Evolutionary conservation across 2,113 vertebrate species (phyloP), one percentile per base, ranked within the genome.

Genomic region (Eira barbara): DNA sequence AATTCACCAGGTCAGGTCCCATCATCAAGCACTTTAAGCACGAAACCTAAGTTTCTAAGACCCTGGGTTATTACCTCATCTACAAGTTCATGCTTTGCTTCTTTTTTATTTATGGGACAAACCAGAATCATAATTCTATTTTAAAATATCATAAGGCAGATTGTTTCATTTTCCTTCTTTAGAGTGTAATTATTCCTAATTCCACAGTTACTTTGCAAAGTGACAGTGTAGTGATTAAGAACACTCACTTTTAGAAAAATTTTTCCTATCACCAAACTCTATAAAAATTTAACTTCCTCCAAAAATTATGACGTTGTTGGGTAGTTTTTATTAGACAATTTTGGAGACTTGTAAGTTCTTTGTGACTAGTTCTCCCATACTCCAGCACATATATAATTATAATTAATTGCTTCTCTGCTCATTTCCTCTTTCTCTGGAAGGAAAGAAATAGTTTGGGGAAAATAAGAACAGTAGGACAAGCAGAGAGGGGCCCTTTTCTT

Each of bases 221-320:
- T 98, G 98, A 98, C 97, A 97, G 81, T 90, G 42, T 71, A 95
- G 86, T 98, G 98, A 98, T 97, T 98, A 98, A 98, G 94, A 97
- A 92, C 7, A 27, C 73, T 97, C 21, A 27, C 67, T 97, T 98
- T 98, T 97, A 98, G 97, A 61, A 87, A 87, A 97, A 97, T 97
- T 98, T 97, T 95, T 95, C 97, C 96, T 97, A 96, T 97, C 95
- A 84, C 85, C 55, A 91, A 98, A 98, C 94, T 96, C 95, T 89
- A 97, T 96, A 97, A 96, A 98, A 98, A 95, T 97, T 97, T 98
- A 95, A 97, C 97, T 98, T 98, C 95, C 94, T 97, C 96, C 82
- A 63, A 89, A 98, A 98, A 98, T 98, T 96, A 97, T 97, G 97
- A 97, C 78, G 85, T 91, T 97, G 73, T 91, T 94, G 85, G 88